Conservation (phyloP, 2,113 vertebrate genomes). For the Pluvialis apricaria region DNA sequence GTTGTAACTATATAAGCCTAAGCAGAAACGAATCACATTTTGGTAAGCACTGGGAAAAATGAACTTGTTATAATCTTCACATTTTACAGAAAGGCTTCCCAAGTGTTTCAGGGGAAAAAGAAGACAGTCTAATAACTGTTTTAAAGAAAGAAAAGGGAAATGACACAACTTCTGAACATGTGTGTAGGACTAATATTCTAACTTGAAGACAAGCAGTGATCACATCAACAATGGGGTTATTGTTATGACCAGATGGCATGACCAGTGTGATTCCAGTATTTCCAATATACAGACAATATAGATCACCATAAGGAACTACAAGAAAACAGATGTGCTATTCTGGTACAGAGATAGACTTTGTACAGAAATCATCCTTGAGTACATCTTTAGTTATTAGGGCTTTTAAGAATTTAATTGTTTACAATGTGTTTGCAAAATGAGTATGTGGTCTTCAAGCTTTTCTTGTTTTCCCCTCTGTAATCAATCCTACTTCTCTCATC, state of each 20-base stretch:
- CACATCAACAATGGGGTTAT: background rate
- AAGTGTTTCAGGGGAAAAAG: background rate
- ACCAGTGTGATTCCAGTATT: background rate
- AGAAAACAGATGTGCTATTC: background rate
- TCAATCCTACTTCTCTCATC: background rate
- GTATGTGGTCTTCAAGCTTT: background rate
- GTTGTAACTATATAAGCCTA: background rate
- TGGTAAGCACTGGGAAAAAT: background rate
- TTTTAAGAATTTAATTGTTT: background rate
- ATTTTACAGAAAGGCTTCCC: background rate
- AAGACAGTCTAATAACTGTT: background rate
- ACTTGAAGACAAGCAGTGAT: background rate
- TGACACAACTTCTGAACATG: background rate
- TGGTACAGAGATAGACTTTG: background rate
- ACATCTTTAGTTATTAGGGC: background rate
- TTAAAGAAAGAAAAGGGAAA: background rate
- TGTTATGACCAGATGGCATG: background rate
- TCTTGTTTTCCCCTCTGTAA: background rate
- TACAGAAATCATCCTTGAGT: background rate
- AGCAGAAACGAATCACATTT: background rate
- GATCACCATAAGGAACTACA: background rate
- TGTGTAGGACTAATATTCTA: background rate
- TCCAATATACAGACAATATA: background rate
- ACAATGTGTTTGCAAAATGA: background rate
- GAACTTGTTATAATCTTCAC: background rate